phyloP scores from a whole-genome alignment of 2,888 invertebrate genomes.

The Gasteruption jaculator region DNA sequence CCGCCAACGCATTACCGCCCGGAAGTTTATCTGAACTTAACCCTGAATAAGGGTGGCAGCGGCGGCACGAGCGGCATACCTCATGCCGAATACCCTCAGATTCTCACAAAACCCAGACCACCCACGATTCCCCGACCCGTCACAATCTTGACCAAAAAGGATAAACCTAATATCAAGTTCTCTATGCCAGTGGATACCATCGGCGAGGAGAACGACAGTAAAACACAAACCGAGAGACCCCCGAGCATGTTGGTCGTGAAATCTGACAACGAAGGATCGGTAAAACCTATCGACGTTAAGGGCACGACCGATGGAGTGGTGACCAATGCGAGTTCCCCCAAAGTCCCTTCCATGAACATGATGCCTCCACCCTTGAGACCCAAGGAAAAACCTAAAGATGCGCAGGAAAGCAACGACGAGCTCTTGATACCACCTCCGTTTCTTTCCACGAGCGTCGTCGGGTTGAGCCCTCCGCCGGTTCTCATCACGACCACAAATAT shows the following conservation, averaged over 20 bases:
- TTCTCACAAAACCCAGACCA: conserved; percentile 41
- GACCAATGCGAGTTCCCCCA: conserved; percentile 18
- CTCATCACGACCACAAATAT: conserved; percentile 38
- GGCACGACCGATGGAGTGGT: conserved; percentile 17
- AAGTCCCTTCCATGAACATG: conserved; percentile 39
- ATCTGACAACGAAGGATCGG: no score
- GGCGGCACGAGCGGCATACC: no score
- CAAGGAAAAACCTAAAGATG: conserved; percentile 18
- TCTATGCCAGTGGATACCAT: conserved; percentile 38
- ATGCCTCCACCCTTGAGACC: conserved; percentile 38
- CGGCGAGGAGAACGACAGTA: conserved; percentile 36
- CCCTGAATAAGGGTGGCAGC: no score
- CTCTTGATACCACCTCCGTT: conserved; percentile 42
- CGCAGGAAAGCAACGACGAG: conserved; percentile 30
- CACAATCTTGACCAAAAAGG: conserved; percentile 31
- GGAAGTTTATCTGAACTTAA: no score
- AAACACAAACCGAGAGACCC: conserved; percentile 40
- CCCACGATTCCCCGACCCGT: conserved; percentile 40
- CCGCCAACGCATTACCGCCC: no score
- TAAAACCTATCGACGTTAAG: conserved; percentile 19
- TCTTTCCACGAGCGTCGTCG: conserved; percentile 40
- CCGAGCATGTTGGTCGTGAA: conserved; percentile 36
- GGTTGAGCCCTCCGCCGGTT: conserved; percentile 45
- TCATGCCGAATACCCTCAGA: conserved; percentile 44
- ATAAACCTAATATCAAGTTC: conserved; percentile 33